These are phyloP conservation scores for Napeogenes inachia DNA, from an alignment of 2,888 invertebrate genomes.

Conservation along the genomic window DNA sequence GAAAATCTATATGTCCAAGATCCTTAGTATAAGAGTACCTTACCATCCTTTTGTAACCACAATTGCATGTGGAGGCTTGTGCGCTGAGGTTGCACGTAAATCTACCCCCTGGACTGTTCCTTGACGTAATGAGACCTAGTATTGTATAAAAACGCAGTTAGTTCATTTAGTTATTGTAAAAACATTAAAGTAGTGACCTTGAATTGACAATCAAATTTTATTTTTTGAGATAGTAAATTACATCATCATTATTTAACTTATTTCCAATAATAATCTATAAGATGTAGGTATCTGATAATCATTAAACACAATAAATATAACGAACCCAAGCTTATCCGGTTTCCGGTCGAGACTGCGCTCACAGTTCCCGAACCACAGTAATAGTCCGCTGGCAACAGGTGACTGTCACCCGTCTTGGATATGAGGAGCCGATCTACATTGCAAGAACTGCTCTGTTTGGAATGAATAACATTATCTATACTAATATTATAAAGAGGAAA, in stretches of 20 bases:
- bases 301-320: slow-evolving; percentile 5
- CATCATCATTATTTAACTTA: too few species aligned
- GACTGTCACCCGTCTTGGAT: slow-evolving; percentile 66
- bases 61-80: slow-evolving; percentile 41
- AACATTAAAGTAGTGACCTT: too few species aligned
- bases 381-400: slow-evolving; percentile 56
- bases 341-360: slow-evolving; percentile 36
- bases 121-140: slow-evolving; percentile 54
- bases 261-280: too few species aligned
- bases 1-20: too few species aligned
- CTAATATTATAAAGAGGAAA: too few species aligned
- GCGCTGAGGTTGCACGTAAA: slow-evolving; percentile 64
- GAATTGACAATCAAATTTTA: too few species aligned
- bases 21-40: too few species aligned
- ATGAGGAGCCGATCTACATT: slow-evolving; percentile 65
- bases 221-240: too few species aligned
- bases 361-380: slow-evolving; percentile 74
- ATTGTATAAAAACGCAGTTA: too few species aligned
- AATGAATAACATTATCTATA: too few species aligned
- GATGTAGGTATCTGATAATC: neutral
- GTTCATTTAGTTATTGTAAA: too few species aligned
- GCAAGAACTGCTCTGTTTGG: slow-evolving; percentile 63
- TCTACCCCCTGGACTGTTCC: slow-evolving; percentile 60
- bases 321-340: slow-evolving; percentile 42
- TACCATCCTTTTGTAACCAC: slow-evolving; percentile 68